Conservation (phyloP, 2,797 vertebrate species). For the Salmo trutta region DNA sequence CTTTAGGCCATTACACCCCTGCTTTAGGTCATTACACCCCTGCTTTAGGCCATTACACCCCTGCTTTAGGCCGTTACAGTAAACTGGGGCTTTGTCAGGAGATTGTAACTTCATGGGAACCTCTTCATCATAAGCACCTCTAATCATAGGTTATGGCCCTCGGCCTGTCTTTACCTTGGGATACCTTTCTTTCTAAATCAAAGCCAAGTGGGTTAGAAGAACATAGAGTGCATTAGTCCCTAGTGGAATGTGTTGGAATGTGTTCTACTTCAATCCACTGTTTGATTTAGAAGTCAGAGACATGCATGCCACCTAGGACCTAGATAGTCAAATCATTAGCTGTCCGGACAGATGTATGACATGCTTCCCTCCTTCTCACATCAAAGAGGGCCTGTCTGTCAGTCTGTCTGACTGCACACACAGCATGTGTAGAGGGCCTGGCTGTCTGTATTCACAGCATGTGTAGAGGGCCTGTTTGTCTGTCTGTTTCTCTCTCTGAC, state of each 20-base stretch:
- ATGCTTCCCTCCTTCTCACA: background rate
- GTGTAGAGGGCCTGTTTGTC: too few relatives aligned
- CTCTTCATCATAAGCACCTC: background rate
- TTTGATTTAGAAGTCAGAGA: slow-evolving; percentile 1
- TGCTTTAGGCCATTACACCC: too few relatives aligned
- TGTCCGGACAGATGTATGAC: background rate
- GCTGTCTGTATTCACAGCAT: too few relatives aligned
- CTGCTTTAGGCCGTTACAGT: background rate
- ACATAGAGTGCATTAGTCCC: background rate
- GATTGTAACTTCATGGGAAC: background rate
- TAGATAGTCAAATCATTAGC: slow-evolving; percentile 13
- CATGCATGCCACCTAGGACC: background rate
- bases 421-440: too few relatives aligned
- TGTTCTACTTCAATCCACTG: background rate
- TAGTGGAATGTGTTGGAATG: slow-evolving; percentile 9
- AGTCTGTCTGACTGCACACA: too few relatives aligned
- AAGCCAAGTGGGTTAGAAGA: slow-evolving; percentile 33
- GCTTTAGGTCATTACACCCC: too few relatives aligned
- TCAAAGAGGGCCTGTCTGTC: slow-evolving; percentile 10
- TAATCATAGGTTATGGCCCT: slow-evolving; percentile 14
- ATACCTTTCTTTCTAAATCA: background rate
- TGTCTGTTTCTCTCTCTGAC: background rate
- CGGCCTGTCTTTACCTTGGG: background rate
- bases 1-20: too few relatives aligned
- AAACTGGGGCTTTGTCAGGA: background rate